A percentile compares a stretch with the other conserved stretches of the same genome.
Conservation (phyloP, 2,113 vertebrate species). For the Pao palembangensis region DNA sequence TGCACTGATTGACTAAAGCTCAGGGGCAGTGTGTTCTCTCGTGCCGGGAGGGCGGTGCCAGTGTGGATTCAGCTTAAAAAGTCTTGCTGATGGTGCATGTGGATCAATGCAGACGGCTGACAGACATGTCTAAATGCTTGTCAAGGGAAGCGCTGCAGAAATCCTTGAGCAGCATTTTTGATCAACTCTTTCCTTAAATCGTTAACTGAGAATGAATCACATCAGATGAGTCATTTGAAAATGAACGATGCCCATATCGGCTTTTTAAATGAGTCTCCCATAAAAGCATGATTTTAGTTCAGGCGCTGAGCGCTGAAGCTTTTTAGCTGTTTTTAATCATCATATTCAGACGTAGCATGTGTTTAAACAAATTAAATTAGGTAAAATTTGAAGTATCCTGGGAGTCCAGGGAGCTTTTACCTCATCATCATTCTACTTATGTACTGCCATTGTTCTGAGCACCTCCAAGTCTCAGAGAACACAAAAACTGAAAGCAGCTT, state of each 20-base stretch:
- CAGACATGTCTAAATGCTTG: too few species aligned
- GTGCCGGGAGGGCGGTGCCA: not conserved
- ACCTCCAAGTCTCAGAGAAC: constrained; percentile 12
- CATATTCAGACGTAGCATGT: not conserved
- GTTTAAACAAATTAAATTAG: not conserved
- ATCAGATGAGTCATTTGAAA: too few species aligned
- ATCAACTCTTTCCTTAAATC: constrained; percentile 42
- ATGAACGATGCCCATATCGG: too few species aligned
- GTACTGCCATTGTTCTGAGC: constrained; percentile 16
- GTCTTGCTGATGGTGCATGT: constrained; percentile 19
- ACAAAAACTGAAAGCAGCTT: constrained; percentile 26
- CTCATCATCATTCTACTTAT: constrained; percentile 17
- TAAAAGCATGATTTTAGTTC: too few species aligned
- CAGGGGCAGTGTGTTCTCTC: too few species aligned
- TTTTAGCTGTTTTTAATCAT: too few species aligned
- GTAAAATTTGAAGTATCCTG: not conserved
- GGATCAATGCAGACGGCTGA: constrained; percentile 20
- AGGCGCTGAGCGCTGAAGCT: too few species aligned
- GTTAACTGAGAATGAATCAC: too few species aligned
- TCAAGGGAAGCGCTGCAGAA: not conserved
- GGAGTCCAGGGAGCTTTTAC: constrained; percentile 28
- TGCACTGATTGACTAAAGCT: too few species aligned
- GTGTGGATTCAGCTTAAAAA: not conserved
- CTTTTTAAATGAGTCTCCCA: too few species aligned
- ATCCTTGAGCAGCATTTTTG: constrained; percentile 18